A percentile compares a stretch with the other conserved stretches of the same genome.
These are phyloP conservation scores for Ptyas mucosa DNA, from an alignment of 2,113 vertebrate species.

Conservation along the genomic window DNA sequence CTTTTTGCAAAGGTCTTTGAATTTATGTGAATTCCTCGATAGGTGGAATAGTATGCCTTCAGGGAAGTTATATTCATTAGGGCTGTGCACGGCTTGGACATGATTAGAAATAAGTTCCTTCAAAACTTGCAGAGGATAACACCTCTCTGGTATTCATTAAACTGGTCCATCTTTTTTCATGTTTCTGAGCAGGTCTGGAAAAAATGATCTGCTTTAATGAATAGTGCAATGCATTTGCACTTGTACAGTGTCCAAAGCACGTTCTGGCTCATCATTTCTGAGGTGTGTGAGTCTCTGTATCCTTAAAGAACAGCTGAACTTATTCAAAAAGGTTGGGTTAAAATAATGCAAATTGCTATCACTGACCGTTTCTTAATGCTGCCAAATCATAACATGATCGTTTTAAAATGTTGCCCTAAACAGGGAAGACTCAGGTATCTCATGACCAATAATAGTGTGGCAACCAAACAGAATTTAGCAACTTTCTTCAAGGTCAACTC, in stretches of 20 bases:
- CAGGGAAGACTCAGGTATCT: background rate
- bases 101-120: background rate
- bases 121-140: background rate
- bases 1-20: background rate
- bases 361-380: background rate
- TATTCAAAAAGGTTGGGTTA: background rate
- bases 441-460: background rate
- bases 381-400: background rate
- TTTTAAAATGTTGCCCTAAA: background rate
- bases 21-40: background rate
- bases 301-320: background rate
- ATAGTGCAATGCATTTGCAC: background rate
- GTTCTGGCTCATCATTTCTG: background rate
- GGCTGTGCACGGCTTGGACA: background rate
- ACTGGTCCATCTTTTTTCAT: background rate
- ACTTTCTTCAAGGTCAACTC: background rate
- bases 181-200: background rate
- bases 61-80: background rate
- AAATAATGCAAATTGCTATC: accelerated
- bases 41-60: background rate
- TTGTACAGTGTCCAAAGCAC: background rate
- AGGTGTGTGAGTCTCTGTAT: background rate
- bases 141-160: background rate
- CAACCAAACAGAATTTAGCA: background rate
- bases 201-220: background rate